These are phyloP conservation scores for Periophthalmus modestus DNA, from an alignment of 2,113 vertebrate species.

Conservation along the genomic window DNA sequence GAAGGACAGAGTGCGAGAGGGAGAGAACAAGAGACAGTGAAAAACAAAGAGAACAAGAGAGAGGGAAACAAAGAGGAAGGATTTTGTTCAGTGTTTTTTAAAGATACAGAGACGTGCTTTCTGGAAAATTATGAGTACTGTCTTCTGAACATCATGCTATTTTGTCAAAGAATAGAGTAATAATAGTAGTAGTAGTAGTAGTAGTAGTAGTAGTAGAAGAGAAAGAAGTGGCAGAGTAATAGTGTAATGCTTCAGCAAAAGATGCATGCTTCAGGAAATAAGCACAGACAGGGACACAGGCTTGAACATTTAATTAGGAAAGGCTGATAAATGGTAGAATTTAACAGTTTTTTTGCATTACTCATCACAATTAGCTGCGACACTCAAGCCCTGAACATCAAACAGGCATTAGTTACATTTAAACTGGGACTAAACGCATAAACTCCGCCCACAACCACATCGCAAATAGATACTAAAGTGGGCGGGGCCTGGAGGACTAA, in stretches of 20 bases:
- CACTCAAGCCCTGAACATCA: slow-evolving; percentile 74
- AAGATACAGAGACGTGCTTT: not conserved
- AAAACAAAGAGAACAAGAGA: too few relatives aligned
- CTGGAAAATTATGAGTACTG: too few relatives aligned
- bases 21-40: too few relatives aligned
- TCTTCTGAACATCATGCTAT: too few relatives aligned
- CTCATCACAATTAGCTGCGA: slow-evolving; percentile 69
- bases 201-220: not conserved
- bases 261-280: not conserved
- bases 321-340: slow-evolving; percentile 7
- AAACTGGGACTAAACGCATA: too few relatives aligned
- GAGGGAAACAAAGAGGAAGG: too few relatives aligned
- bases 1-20: too few relatives aligned
- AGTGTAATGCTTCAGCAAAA: not conserved
- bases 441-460: too few relatives aligned
- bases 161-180: not conserved
- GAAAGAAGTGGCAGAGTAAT: not conserved
- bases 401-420: slow-evolving; percentile 77
- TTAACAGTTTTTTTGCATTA: slow-evolving; percentile 70
- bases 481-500: too few relatives aligned
- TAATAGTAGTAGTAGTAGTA: too few relatives aligned
- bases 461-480: too few relatives aligned
- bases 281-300: not conserved
- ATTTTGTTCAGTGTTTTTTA: too few relatives aligned
- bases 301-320: not conserved